Conservation (phyloP, 2,888 invertebrate species). For the Alsophila aescularia region DNA sequence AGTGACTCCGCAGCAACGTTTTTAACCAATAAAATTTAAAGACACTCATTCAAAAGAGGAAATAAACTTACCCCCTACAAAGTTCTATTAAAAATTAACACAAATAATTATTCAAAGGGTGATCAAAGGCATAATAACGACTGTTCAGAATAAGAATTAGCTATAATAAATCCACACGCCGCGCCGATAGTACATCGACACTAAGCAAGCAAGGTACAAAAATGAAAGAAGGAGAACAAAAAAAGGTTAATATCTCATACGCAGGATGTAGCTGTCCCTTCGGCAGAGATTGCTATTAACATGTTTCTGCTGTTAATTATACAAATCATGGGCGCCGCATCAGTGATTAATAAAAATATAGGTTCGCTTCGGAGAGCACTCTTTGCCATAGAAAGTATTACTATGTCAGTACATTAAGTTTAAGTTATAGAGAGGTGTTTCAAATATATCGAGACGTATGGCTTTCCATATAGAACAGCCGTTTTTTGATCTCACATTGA, state of each 20-base stretch:
- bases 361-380: not conserved
- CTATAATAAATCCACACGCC: slow-evolving; percentile 1
- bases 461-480: too few species aligned
- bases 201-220: slow-evolving; percentile 8
- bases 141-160: slow-evolving; percentile 8
- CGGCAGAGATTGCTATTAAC: slow-evolving; percentile 54
- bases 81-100: slow-evolving; percentile 16
- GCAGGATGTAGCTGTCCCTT: slow-evolving; percentile 51
- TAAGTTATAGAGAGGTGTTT: too few species aligned
- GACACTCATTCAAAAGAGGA: slow-evolving; percentile 20
- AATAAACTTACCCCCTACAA: slow-evolving; percentile 19
- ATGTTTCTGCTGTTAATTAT: slow-evolving; percentile 58
- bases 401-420: not conserved
- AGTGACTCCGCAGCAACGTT: not conserved
- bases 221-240: slow-evolving; percentile 26
- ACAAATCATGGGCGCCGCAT: slow-evolving; percentile 33
- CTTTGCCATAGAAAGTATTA: not conserved
- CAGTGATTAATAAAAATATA: slow-evolving; percentile 29
- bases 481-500: too few species aligned
- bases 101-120: slow-evolving; percentile 18
- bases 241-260: slow-evolving; percentile 42
- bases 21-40: slow-evolving; percentile 21
- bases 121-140: slow-evolving; percentile 10
- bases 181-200: slow-evolving; percentile 24
- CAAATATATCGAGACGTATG: too few species aligned